Conservation (phyloP, 2,113 vertebrate genomes). For the Cottus gobio region DNA sequence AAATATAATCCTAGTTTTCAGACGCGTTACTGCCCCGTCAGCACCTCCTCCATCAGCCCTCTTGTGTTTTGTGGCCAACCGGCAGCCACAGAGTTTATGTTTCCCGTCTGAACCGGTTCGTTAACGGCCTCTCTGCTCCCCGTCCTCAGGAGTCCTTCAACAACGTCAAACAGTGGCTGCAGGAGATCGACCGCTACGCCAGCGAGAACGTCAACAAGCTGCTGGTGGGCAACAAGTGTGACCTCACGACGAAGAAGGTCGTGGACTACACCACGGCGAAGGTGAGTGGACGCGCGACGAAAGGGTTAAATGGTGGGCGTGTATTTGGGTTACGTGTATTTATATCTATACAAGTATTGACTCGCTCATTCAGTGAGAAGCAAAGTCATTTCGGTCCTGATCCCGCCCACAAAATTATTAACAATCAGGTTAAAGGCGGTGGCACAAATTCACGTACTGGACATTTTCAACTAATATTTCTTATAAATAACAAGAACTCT, state of each 20-base stretch:
- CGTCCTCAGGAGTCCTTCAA: conserved; percentile 93
- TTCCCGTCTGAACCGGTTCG: not conserved
- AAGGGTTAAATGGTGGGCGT: too few species aligned
- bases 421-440: not conserved
- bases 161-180: conserved; percentile 99
- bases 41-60: not conserved
- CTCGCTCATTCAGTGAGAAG: not conserved
- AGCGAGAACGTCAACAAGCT: conserved; percentile 99
- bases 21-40: not conserved
- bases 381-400: not conserved
- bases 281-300: too few species aligned
- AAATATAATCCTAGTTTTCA: not conserved
- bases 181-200: conserved; percentile 98
- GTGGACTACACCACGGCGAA: conserved; percentile 98
- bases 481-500: not conserved
- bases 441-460: not conserved
- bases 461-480: not conserved
- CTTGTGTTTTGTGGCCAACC: not conserved
- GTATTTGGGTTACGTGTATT: not conserved
- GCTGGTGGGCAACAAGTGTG: conserved; percentile 98
- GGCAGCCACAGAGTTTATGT: not conserved
- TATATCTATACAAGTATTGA: not conserved
- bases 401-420: not conserved
- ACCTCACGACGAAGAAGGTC: conserved; percentile 97
- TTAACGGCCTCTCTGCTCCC: not conserved